phyloP scores from a whole-genome alignment of 2,888 invertebrate species.

The Limenitis camilla region DNA sequence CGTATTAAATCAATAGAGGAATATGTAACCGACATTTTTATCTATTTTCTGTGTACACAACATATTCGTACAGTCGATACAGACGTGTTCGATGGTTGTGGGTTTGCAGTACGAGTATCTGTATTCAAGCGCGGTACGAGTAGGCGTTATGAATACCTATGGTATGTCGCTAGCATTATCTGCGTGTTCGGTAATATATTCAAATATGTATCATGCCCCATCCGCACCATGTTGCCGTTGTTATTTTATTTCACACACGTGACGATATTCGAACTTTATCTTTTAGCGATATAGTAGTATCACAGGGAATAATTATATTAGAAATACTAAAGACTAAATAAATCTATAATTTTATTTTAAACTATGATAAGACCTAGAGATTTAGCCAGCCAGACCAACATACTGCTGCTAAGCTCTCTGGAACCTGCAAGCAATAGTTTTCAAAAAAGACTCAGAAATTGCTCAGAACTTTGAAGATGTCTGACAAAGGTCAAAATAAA shows the following conservation, averaged over 20 bases:
- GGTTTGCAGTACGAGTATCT: constrained; percentile 32
- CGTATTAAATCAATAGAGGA: no score
- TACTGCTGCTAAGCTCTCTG: no score
- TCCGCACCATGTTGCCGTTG: constrained; percentile 65
- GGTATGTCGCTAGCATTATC: constrained; percentile 62
- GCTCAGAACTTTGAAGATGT: no score
- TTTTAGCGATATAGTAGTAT: constrained; percentile 37
- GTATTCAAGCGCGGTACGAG: constrained; percentile 58
- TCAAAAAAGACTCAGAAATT: no score
- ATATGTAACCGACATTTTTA: no score
- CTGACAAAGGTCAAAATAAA: no score
- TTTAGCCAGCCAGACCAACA: no score
- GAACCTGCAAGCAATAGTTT: no score
- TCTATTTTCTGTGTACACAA: no score
- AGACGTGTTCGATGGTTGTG: constrained; percentile 14
- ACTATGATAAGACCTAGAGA: no score
- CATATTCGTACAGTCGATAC: not conserved
- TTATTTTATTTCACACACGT: constrained; percentile 72
- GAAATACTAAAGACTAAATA: not conserved
- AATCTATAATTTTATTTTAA: not conserved
- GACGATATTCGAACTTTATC: constrained; percentile 60
- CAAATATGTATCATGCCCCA: constrained; percentile 73
- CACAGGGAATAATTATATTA: not conserved
- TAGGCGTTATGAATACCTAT: constrained; percentile 68
- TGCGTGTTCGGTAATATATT: constrained; percentile 71